Conservation (phyloP, 2,113 vertebrate genomes). For the Arothron firmamentum region DNA sequence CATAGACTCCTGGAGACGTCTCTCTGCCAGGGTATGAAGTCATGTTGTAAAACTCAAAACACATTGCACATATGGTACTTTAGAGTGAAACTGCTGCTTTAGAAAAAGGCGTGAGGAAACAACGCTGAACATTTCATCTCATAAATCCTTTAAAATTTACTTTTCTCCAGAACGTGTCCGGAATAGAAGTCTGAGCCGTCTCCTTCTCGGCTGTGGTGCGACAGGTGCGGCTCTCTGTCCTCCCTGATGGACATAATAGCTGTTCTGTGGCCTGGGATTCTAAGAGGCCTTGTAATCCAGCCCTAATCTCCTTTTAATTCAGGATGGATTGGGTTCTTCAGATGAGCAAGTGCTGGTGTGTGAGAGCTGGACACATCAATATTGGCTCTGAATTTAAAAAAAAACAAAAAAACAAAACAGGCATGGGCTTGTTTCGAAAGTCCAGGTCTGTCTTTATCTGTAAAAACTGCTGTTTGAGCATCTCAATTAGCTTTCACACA, state of each 20-base stretch:
- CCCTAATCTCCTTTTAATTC: conserved; percentile 82
- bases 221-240: conserved; percentile 79
- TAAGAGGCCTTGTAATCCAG: conserved; percentile 75
- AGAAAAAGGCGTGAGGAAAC: conserved; percentile 40
- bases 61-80: conserved; percentile 54
- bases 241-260: conserved; percentile 72
- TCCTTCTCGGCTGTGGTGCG: conserved; percentile 54
- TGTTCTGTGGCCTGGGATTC: conserved; percentile 69
- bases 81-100: conserved; percentile 45
- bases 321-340: conserved; percentile 78
- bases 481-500: no score
- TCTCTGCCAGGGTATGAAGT: conserved; percentile 67
- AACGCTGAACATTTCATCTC: conserved; percentile 15
- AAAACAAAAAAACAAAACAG: conserved; percentile 38
- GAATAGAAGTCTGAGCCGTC: conserved; percentile 37
- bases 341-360: conserved; percentile 73
- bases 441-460: conserved; percentile 16
- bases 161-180: conserved; percentile 7
- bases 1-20: conserved; percentile 51
- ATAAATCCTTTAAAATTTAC: conserved; percentile 12
- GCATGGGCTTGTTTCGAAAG: conserved; percentile 38
- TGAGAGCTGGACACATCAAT: conserved; percentile 68
- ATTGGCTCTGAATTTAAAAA: conserved; percentile 44
- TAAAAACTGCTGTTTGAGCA: conserved; percentile 24
- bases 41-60: conserved; percentile 62